Base-by-base conservation (phyloP, 2,797 vertebrate species). In the Muscicapa comitata region DNA sequence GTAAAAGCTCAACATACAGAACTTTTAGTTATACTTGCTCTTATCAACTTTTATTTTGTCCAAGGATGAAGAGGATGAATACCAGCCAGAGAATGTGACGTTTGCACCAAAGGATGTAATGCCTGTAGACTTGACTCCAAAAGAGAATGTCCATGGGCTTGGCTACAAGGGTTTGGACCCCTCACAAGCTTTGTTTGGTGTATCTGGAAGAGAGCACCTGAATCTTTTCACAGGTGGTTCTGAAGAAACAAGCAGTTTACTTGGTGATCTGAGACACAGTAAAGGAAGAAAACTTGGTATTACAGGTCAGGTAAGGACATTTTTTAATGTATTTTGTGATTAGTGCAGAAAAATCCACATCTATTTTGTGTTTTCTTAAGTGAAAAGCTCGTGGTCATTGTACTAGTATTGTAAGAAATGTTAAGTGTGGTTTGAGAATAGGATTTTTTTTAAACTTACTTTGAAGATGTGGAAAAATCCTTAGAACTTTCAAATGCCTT, bases 91-190 rank as follows among this genome's bases (percentile, higher is more conserved):
- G 84, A 98, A 99, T 17, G 98, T 99, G 94, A 99, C 99, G 0
- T 99, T 99, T 97, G 99, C 99, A 8, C 99, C 99, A 0, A 99
- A 99, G 95, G 99, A 99, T 7, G 97, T 99, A 78, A 99, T 97
- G 20, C 99, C 99, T 3, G 97, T 99, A 37, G 98, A 99, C 95
- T 98, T 99, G 93, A 98, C 93, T 45, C 98, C 98, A 6, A 98
- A 98, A 91, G 96, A 97, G 13, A 98, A 99, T 16, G 95, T 98
- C 3, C 99, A 98, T 35, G 99, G 99, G 28, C 97, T 99, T 89
- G 99, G 99, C 31, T 99, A 99, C 91, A 96, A 98, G 24, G 99
- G 99, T 8, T 97, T 99, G 90, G 98, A 99, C 96, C 99, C 99
- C 7, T 97, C 97, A 5, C 98, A 97, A 83, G 99, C 99, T 1